Base-by-base conservation (phyloP, 1,140 invertebrate genomes). In the Scylla paramamosain region DNA sequence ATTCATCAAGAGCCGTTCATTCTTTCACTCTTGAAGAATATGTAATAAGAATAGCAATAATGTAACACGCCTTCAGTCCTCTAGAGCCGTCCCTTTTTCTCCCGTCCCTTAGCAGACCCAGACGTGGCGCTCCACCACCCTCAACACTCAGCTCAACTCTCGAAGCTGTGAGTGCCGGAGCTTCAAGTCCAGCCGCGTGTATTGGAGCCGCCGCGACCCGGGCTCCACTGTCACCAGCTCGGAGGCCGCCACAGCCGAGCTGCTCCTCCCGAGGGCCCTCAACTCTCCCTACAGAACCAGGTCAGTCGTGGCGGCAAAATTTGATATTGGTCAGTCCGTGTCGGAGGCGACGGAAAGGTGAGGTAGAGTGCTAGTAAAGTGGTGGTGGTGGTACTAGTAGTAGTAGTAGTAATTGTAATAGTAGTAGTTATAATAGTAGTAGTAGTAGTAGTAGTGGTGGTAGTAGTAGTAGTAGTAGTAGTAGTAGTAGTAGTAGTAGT, bases 71-170 rank as follows among this genome's bases (percentile, higher is more conserved):
- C 39, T 39, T 39, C 39, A 1, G 39, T 39, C 39, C 39, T 39
- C 39, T 39, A 39, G 39, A 29, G 48, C 12, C 59, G 2, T 10
- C 16, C 10, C 8, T 67, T n/a, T 25, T 32, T 16, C 59, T n/a
- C 52, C 59, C 90, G 10, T 45, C 31, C 39, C 29, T 29, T 59
- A 39, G n/a, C 83, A 93, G 84, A 93, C 82, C 7, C 92, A 88
- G 45, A 95, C 94, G 29, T 95, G 94, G 94, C 67, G 94, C 89
- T 95, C 94, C 3, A 94, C 94, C 20, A 92, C 94, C 90, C 90
- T 95, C 77, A 95, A 95, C 90, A 95, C 94, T 10, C 94, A 92
- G 25, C 82, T 95, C 6, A 95, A 95, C 90, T 94, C 94, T 10
- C 89, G 94, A 7, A 92, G 94, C 45, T 92, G 52, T 59, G 94